phyloP scores from a whole-genome alignment of 2,113 vertebrate genomes.

The Anguilla rostrata region DNA sequence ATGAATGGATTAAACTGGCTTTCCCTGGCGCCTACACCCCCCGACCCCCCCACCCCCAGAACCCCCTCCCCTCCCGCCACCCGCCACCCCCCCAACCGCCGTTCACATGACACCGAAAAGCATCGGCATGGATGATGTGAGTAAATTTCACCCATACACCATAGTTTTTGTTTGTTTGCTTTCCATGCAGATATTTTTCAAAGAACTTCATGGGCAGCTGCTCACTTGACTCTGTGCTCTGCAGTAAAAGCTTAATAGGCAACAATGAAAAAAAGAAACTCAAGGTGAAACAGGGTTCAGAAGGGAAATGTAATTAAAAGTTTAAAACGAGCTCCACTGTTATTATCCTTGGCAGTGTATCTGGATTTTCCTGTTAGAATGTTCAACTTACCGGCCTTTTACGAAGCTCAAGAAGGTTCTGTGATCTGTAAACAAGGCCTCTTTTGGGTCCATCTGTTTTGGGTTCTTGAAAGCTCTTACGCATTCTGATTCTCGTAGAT shows the following conservation, averaged over 20 bases:
- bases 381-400: not conserved
- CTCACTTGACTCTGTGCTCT: not conserved
- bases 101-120: not conserved
- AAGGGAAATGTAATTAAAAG: conserved; percentile 20
- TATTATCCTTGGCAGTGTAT: conserved; percentile 16
- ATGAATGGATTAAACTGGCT: not conserved
- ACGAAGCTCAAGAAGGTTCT: not conserved
- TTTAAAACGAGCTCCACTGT: conserved; percentile 6
- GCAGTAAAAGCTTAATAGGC: conserved; percentile 7
- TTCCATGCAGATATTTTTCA: not conserved
- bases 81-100: not conserved
- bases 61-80: no score
- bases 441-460: not conserved
- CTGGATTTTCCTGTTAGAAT: not conserved
- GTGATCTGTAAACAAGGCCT: conserved; percentile 1
- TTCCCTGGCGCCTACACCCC: not conserved
- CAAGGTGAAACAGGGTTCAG: not conserved
- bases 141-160: not conserved
- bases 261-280: not conserved
- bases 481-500: not conserved
- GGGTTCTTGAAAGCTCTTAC: not conserved
- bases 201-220: not conserved
- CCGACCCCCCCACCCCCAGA: not conserved
- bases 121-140: not conserved
- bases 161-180: not conserved